These are phyloP conservation scores for Zaprionus kolodkinae DNA, from an alignment of 1,140 invertebrate species.

Conservation along the genomic window DNA sequence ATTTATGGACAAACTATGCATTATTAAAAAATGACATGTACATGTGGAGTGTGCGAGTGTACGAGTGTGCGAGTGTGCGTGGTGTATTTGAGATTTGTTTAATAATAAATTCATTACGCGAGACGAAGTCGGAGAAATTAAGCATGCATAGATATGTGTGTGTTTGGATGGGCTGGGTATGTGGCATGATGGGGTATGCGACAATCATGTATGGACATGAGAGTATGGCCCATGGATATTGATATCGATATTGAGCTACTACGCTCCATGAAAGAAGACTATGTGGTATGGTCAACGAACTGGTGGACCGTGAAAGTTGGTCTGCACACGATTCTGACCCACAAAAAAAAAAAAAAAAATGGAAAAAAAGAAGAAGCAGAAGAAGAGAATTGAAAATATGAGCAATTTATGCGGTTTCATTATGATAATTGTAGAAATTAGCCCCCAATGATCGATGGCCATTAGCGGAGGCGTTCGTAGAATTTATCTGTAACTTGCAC, in stretches of 20 bases:
- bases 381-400: too few relatives aligned
- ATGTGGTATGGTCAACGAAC: slow-evolving; percentile 67
- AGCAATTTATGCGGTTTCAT: slow-evolving; percentile 41
- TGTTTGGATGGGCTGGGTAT: slow-evolving; percentile 1
- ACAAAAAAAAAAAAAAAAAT: slow-evolving; percentile 36
- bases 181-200: slow-evolving; percentile 20
- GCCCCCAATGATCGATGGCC: slow-evolving; percentile 32
- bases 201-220: slow-evolving; percentile 29
- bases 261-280: slow-evolving; percentile 6
- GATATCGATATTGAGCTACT: slow-evolving; percentile 32
- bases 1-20: slow-evolving; percentile 83
- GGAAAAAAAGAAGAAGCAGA: not conserved
- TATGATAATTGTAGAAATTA: slow-evolving; percentile 58
- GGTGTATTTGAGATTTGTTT: slow-evolving; percentile 70
- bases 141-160: slow-evolving; percentile 69
- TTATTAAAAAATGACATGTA: slow-evolving; percentile 83
- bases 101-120: slow-evolving; percentile 78
- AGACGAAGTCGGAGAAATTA: slow-evolving; percentile 70
- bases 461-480: slow-evolving; percentile 1
- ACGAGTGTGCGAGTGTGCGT: slow-evolving; percentile 1
- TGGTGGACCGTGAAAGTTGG: slow-evolving; percentile 73
- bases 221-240: slow-evolving; percentile 37
- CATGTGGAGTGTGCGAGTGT: slow-evolving; percentile 61
- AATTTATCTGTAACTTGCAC: slow-evolving; percentile 14
- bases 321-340: slow-evolving; percentile 69